Evolutionary conservation across 2,888 invertebrate genomes (phyloP), one percentile per base, ranked within the genome.

Genomic region (Mamestra brassicae): DNA sequence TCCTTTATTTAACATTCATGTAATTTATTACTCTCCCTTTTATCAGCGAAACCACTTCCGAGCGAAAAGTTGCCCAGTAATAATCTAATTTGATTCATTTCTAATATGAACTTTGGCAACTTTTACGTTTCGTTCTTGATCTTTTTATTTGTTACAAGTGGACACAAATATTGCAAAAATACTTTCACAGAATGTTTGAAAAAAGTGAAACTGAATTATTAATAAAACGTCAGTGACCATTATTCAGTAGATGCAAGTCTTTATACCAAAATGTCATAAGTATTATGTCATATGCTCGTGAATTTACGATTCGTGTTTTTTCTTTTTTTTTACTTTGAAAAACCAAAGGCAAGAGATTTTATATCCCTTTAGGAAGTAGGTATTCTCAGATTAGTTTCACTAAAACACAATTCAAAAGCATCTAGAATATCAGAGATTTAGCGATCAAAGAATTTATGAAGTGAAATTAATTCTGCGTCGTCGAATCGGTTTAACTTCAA

Each of bases 381-480:
- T 42, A 72, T 60, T 67, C 50, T 26, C 66, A 71, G 45, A 70
- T 74, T 65, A 81, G 71, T 80, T 38, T 66, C 11, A 54, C 45
- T 70, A 74, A 81, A 78, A 79, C 57, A 50, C 50, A 68, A 83
- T 70, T 71, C 34, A 36, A 67, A 74, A 65, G 73, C 60, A 75
- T 78, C 74, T 80, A 26, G 26, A 26, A 26, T 26, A 81, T 81
- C 74, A 72, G 78, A 85, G 84, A 85, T 85, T 81, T 77, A 71
- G 68, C 71, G 83, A 81, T 85, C 78, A 88, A 88, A 85, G 86
- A 87, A 84, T 85, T 85, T 85, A 86, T 87, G 77, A 81, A 80
- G 81, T 80, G 70, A 89, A 90, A 90, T 90, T 88, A 88, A 86
- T 90, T 89, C 86, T 79, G 73, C 83, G 83, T 86, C 87, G 76